Percentiles rank a stretch among this genome's conserved stretches.
Evolutionary conservation across 1,140 invertebrate species (phyloP).

Genomic region (Diorhabda carinulata): DNA sequence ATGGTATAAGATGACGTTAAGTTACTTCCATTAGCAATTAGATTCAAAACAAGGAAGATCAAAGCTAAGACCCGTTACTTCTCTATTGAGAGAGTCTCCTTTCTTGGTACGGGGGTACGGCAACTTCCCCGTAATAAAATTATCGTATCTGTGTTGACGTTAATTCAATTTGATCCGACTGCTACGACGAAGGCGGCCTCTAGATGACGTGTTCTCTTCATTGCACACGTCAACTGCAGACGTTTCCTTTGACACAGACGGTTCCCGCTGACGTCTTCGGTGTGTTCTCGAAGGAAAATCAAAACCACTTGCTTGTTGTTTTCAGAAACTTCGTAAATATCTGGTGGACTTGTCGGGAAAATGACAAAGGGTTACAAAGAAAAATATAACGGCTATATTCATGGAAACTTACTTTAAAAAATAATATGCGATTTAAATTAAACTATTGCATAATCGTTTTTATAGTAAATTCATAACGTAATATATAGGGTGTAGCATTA

Average conservation of each 20-base stretch:
- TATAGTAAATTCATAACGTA: no score
- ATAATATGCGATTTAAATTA: no score
- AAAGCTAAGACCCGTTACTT: background rate
- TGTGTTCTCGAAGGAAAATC: conserved; percentile 11
- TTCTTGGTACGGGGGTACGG: background rate
- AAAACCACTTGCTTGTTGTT: conserved; percentile 4
- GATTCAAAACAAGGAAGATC: background rate
- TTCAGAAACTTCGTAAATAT: background rate
- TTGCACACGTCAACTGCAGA: conserved; percentile 35
- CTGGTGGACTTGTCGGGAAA: background rate
- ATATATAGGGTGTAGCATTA: no score
- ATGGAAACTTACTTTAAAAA: no score
- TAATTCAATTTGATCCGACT: conserved; percentile 29
- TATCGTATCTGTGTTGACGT: conserved; percentile 29
- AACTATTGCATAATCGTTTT: no score
- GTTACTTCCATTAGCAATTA: background rate
- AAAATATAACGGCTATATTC: no score
- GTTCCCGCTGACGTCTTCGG: conserved; percentile 12
- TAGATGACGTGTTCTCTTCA: conserved; percentile 33
- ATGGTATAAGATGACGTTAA: no score
- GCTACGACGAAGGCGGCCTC: conserved; percentile 13
- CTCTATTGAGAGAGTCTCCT: background rate
- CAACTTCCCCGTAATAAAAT: conserved; percentile 27
- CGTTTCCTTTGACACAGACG: conserved; percentile 17
- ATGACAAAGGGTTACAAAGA: no score